These are phyloP conservation scores for Tortrix viridana DNA, from an alignment of 2,888 invertebrate species.

Conservation along the genomic window DNA sequence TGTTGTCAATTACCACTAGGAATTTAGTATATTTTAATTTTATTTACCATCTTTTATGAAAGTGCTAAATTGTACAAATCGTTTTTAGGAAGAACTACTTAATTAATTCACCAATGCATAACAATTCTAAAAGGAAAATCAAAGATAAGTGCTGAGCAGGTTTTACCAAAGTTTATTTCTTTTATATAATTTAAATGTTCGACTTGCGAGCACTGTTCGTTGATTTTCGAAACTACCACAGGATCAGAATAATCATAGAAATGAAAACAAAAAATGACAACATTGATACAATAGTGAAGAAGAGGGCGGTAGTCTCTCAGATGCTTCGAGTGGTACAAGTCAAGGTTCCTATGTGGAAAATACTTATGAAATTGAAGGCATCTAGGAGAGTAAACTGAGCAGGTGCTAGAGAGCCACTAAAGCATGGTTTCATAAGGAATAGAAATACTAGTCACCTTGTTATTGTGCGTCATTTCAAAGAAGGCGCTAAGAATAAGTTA, in stretches of 20 bases:
- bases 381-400: constrained; percentile 52
- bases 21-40: too few relatives aligned
- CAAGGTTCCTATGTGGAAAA: constrained; percentile 51
- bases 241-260: constrained; percentile 44
- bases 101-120: constrained; percentile 28
- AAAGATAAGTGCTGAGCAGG: constrained; percentile 14
- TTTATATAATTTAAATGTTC: background rate
- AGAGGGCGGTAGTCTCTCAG: constrained; percentile 80
- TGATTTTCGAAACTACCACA: constrained; percentile 46
- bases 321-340: constrained; percentile 70
- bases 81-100: constrained; percentile 1
- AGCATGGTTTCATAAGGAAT: constrained; percentile 51
- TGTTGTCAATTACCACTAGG: too few relatives aligned
- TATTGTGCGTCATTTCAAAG: constrained; percentile 14
- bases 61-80: background rate
- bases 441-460: constrained; percentile 12
- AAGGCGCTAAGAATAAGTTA: constrained; percentile 22
- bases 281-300: constrained; percentile 84
- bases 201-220: constrained; percentile 21
- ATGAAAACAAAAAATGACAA: constrained; percentile 62
- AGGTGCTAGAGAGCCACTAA: constrained; percentile 65
- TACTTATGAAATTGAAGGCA: constrained; percentile 50
- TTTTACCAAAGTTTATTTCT: too few relatives aligned
- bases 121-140: constrained; percentile 27
- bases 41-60: background rate